phyloP scores from a whole-genome alignment of 2,888 invertebrate genomes.

The Caenorhabditis doughertyi region DNA sequence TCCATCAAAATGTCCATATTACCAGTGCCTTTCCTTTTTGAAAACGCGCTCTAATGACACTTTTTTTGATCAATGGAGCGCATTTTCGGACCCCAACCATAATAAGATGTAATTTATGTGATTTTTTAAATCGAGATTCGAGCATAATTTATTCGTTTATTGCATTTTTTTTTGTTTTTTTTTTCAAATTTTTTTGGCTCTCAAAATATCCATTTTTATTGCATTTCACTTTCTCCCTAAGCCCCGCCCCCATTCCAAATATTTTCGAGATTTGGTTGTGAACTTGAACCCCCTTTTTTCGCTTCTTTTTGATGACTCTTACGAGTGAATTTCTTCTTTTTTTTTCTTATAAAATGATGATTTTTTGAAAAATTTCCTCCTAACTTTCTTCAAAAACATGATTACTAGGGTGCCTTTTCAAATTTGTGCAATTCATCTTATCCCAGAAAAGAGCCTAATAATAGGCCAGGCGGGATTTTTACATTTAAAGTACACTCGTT shows the following conservation, averaged over 20 bases:
- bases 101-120: conserved; percentile 41
- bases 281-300: conserved; percentile 7
- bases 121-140: neutral
- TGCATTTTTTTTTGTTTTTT: neutral
- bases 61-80: neutral
- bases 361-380: neutral
- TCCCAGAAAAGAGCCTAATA: too few relatives aligned
- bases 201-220: conserved; percentile 13
- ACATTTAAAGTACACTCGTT: too few relatives aligned
- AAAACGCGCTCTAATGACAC: neutral
- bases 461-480: too few relatives aligned
- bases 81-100: neutral
- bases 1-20: conserved; percentile 12
- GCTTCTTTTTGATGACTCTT: neutral
- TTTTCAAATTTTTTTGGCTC: neutral
- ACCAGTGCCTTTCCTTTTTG: conserved; percentile 34
- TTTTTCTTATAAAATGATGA: neutral
- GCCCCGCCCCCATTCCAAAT: conserved; percentile 45
- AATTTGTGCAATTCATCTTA: too few relatives aligned
- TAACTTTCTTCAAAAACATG: too few relatives aligned
- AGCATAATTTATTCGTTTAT: conserved; percentile 42
- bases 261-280: neutral
- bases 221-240: conserved; percentile 30
- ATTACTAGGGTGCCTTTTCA: too few relatives aligned
- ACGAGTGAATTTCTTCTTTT: neutral